Conservation (phyloP, 1,140 invertebrate species). For the Drosophila pandora region DNA sequence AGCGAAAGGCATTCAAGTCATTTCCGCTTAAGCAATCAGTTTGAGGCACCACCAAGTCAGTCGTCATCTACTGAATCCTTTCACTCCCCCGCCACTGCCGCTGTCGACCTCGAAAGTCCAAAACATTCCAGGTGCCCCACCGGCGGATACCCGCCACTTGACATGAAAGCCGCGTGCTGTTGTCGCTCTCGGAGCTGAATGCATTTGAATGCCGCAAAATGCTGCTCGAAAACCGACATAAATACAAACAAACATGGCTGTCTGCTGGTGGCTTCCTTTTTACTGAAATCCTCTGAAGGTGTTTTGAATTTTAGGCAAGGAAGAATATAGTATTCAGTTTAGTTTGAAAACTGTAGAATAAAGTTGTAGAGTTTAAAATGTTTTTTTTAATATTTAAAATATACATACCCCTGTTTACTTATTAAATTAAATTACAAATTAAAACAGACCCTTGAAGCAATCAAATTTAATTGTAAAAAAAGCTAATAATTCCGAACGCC, state of each 20-base stretch:
- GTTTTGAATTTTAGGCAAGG: not conserved
- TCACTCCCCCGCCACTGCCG: not conserved
- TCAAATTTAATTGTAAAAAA: too few species aligned
- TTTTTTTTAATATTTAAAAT: too few species aligned
- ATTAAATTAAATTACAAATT: too few species aligned
- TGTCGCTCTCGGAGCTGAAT: slow-evolving; percentile 25
- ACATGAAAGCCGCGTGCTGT: slow-evolving; percentile 67
- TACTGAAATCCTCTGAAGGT: not conserved
- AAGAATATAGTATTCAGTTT: too few species aligned
- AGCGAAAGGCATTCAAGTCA: slow-evolving; percentile 76
- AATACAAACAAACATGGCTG: slow-evolving; percentile 80
- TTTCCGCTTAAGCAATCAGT: slow-evolving; percentile 78
- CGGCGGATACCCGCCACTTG: slow-evolving; percentile 32
- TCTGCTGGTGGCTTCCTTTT: slow-evolving; percentile 47
- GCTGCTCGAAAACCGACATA: slow-evolving; percentile 74
- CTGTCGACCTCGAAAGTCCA: not conserved
- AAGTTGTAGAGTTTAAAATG: too few species aligned
- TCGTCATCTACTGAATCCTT: slow-evolving; percentile 26
- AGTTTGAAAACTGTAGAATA: too few species aligned
- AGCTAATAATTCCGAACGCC: not conserved
- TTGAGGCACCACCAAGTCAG: slow-evolving; percentile 47
- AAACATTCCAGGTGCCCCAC: slow-evolving; percentile 5
- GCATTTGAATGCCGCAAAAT: slow-evolving; percentile 76
- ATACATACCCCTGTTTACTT: too few species aligned
- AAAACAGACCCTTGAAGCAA: too few species aligned